These are phyloP conservation scores for Xestoiulus laeticollis DNA, from an alignment of 2,888 invertebrate species.

Conservation along the genomic window DNA sequence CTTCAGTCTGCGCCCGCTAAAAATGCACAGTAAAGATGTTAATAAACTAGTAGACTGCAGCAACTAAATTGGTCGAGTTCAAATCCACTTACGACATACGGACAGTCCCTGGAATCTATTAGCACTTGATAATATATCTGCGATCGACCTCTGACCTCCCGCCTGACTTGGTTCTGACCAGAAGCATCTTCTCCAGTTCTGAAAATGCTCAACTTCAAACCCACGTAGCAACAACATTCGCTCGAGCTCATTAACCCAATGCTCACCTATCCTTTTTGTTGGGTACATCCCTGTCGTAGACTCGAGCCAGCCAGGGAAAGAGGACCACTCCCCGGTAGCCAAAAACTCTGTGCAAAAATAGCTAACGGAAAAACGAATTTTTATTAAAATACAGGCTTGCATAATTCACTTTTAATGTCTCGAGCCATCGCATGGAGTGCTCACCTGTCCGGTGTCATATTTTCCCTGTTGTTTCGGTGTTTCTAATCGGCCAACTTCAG, in stretches of 20 bases:
- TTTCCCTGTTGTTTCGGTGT: constrained; percentile 85
- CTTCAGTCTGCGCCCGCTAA: constrained; percentile 96
- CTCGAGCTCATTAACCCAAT: background rate
- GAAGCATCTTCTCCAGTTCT: constrained; percentile 58
- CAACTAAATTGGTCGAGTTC: no score
- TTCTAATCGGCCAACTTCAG: constrained; percentile 93
- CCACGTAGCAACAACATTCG: background rate
- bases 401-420: background rate
- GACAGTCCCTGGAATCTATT: constrained; percentile 96
- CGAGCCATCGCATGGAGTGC: background rate
- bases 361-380: constrained; percentile 61
- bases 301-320: constrained; percentile 95
- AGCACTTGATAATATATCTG: constrained; percentile 98
- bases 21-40: no score
- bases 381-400: background rate
- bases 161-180: constrained; percentile 65
- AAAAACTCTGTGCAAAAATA: constrained; percentile 95
- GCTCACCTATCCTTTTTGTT: constrained; percentile 69
- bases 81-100: constrained; percentile 94
- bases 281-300: constrained; percentile 90
- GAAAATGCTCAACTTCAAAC: constrained; percentile 51
- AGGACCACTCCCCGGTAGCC: constrained; percentile 96
- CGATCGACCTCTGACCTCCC: constrained; percentile 77
- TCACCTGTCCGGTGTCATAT: constrained; percentile 90
- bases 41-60: no score